phyloP scores from a whole-genome alignment of 2,113 vertebrate genomes.

The Struthio camelus region DNA sequence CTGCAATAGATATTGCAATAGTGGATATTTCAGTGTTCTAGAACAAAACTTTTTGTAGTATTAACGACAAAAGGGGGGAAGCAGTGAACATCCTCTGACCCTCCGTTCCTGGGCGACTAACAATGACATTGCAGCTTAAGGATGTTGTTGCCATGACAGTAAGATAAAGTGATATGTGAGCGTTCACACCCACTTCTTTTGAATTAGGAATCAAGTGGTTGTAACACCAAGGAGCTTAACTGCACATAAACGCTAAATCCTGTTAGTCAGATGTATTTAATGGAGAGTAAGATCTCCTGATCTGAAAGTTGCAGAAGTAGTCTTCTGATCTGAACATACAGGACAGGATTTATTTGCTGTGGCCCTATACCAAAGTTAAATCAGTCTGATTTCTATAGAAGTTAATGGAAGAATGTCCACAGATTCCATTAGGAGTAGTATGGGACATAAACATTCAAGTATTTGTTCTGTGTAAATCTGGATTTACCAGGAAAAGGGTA shows the following conservation, averaged over 20 bases:
- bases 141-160: constrained; percentile 40
- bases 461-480: neutral
- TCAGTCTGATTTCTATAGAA: neutral
- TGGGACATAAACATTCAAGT: accelerated
- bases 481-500: neutral
- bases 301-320: neutral
- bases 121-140: constrained; percentile 4
- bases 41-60: neutral
- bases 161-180: neutral
- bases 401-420: neutral
- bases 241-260: constrained; percentile 1
- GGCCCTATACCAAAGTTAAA: neutral
- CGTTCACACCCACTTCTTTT: constrained; percentile 34
- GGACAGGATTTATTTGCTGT: neutral
- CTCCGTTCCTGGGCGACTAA: neutral
- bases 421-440: neutral
- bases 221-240: constrained; percentile 13
- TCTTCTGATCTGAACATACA: neutral
- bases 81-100: constrained; percentile 3
- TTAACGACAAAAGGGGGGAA: neutral
- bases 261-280: neutral
- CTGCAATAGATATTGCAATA: neutral
- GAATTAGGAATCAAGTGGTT: constrained; percentile 28
- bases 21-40: neutral
- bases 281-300: neutral